Percentiles rank a stretch among this genome's conserved stretches.
phyloP scores from a whole-genome alignment of 2,113 vertebrate genomes.

The Chascanopsetta lugubris region DNA sequence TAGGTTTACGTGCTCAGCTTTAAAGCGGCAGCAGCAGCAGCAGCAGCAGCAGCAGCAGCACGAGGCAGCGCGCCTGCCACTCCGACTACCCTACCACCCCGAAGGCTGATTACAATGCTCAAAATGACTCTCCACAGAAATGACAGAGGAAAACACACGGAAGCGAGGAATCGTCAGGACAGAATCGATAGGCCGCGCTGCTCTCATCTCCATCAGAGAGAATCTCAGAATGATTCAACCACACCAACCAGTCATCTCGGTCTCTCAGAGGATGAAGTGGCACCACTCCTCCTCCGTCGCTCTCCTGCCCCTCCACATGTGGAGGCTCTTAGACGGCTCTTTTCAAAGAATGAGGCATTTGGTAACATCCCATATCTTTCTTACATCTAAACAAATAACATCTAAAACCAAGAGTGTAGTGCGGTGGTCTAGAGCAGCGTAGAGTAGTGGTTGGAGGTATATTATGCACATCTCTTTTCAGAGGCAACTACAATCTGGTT shows the following conservation, averaged over 20 bases:
- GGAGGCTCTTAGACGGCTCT: constrained; percentile 18
- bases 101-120: constrained; percentile 58
- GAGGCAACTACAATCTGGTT: too few species aligned
- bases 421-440: too few species aligned
- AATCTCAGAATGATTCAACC: constrained; percentile 54
- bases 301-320: constrained; percentile 24
- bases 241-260: constrained; percentile 54
- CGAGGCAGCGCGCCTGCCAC: constrained; percentile 19
- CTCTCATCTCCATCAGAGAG: constrained; percentile 64
- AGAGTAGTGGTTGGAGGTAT: too few species aligned
- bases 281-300: constrained; percentile 24
- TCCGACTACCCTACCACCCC: constrained; percentile 40
- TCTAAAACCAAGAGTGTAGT: not conserved
- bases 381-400: constrained; percentile 2
- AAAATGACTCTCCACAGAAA: constrained; percentile 53
- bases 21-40: constrained; percentile 45
- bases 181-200: constrained; percentile 61
- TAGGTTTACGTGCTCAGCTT: constrained; percentile 57
- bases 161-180: constrained; percentile 50
- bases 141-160: constrained; percentile 50
- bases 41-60: constrained; percentile 28
- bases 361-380: not conserved
- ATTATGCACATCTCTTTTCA: too few species aligned
- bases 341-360: not conserved
- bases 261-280: constrained; percentile 55